These are phyloP conservation scores for Dolichomitus sp. DNA, from an alignment of 2,888 invertebrate genomes.

Conservation along the genomic window DNA sequence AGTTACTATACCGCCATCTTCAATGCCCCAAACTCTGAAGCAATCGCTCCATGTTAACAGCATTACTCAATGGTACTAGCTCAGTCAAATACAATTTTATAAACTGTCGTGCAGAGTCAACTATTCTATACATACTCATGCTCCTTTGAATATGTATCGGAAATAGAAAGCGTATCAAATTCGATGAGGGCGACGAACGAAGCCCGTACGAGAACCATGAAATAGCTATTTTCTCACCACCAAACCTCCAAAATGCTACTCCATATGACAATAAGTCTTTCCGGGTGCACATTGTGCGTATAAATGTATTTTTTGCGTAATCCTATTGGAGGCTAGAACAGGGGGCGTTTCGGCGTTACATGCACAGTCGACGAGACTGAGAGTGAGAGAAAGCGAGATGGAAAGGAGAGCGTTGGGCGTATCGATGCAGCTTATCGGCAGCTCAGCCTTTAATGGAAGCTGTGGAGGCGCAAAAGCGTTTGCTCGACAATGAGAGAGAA, in stretches of 20 bases:
- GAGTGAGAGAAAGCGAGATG: slow-evolving; percentile 5
- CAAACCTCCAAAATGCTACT: slow-evolving; percentile 59
- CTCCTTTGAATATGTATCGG: neutral
- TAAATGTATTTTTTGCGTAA: slow-evolving; percentile 79
- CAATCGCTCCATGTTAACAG: neutral
- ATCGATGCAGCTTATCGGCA: slow-evolving; percentile 81
- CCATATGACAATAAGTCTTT: slow-evolving; percentile 73
- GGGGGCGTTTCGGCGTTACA: slow-evolving; percentile 51
- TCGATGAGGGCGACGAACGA: slow-evolving; percentile 10
- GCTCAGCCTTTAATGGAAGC: slow-evolving; percentile 81
- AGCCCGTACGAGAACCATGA: slow-evolving; percentile 62
- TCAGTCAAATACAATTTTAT: slow-evolving; percentile 6
- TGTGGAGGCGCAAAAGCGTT: slow-evolving; percentile 71
- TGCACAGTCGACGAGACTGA: slow-evolving; percentile 28
- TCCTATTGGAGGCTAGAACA: slow-evolving; percentile 63
- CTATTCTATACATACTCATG: neutral
- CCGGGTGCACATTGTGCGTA: slow-evolving; percentile 70
- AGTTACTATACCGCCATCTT: slow-evolving; percentile 26
- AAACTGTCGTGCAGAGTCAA: slow-evolving; percentile 29
- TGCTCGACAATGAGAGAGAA: slow-evolving; percentile 29
- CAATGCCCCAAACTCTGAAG: neutral
- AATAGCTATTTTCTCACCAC: slow-evolving; percentile 72
- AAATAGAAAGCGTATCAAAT: slow-evolving; percentile 42
- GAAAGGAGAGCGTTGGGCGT: slow-evolving; percentile 67
- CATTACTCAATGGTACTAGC: neutral